phyloP scores from a whole-genome alignment of 1,140 invertebrate genomes.

The Lithobius niger region DNA sequence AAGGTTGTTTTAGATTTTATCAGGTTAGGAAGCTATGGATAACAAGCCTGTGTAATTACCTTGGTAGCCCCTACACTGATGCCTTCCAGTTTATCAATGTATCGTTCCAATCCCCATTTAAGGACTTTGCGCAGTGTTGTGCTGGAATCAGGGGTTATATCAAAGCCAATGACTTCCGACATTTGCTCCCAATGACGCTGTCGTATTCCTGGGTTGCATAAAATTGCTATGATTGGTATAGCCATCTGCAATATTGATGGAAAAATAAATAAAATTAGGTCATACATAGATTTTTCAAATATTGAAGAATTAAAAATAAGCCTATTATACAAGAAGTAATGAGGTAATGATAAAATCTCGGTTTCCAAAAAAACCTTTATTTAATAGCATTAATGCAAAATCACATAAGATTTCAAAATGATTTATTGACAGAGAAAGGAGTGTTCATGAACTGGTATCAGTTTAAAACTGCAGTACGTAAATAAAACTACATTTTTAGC shows the following conservation, averaged over 20 bases:
- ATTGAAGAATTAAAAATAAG: too few species aligned
- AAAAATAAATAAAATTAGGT: too few species aligned
- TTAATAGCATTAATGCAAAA: too few species aligned
- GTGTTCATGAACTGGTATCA: too few species aligned
- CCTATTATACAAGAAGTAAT: too few species aligned
- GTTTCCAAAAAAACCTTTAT: too few species aligned
- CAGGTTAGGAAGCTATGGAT: not conserved
- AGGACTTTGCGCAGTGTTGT: conserved; percentile 71
- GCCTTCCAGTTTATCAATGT: conserved; percentile 63
- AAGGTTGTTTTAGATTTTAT: not conserved
- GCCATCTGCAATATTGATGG: conserved; percentile 42
- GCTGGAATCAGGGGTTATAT: conserved; percentile 71
- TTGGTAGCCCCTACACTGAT: conserved; percentile 78
- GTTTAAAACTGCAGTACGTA: too few species aligned
- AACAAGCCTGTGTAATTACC: conserved; percentile 18
- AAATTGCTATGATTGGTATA: conserved; percentile 60
- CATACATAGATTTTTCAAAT: too few species aligned
- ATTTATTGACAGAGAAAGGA: too few species aligned
- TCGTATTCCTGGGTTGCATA: conserved; percentile 75
- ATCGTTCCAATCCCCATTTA: conserved; percentile 52
- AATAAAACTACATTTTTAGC: too few species aligned
- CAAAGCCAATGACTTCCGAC: conserved; percentile 62
- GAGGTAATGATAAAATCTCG: too few species aligned
- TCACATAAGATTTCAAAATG: too few species aligned
- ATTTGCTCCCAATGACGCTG: conserved; percentile 85